phyloP scores from a whole-genome alignment of 2,888 invertebrate species.

The Eupithecia inturbata region DNA sequence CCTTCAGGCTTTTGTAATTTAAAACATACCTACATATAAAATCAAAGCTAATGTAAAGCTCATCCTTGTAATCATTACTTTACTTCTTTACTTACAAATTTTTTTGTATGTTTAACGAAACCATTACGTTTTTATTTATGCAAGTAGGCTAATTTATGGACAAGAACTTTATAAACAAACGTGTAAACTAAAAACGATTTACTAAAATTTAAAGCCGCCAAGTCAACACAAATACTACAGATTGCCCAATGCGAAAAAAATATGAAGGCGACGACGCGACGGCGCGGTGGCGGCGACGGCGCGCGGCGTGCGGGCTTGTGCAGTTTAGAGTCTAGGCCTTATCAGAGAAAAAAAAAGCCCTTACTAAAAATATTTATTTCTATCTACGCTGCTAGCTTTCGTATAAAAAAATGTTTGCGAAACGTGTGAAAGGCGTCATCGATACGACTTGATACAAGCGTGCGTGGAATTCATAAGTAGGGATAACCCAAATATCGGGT shows the following conservation, averaged over 20 bases:
- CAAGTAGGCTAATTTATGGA: neutral
- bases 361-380: neutral
- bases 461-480: conserved; percentile 27
- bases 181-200: no score
- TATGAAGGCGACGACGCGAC: no score
- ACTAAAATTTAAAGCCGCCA: neutral
- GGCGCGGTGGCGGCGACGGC: neutral
- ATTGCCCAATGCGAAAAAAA: neutral
- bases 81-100: no score
- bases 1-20: neutral
- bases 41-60: neutral
- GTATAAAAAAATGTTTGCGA: conserved; percentile 30
- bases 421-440: conserved; percentile 21
- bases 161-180: no score
- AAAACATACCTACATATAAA: neutral
- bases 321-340: neutral
- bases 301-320: neutral
- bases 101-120: neutral
- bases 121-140: neutral
- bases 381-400: conserved; percentile 9
- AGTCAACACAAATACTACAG: neutral
- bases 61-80: no score
- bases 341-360: neutral
- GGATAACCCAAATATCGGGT: conserved; percentile 29
- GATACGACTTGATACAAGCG: conserved; percentile 29